phyloP scores from a whole-genome alignment of 2,797 vertebrate species.

The Molossus alvarezi region DNA sequence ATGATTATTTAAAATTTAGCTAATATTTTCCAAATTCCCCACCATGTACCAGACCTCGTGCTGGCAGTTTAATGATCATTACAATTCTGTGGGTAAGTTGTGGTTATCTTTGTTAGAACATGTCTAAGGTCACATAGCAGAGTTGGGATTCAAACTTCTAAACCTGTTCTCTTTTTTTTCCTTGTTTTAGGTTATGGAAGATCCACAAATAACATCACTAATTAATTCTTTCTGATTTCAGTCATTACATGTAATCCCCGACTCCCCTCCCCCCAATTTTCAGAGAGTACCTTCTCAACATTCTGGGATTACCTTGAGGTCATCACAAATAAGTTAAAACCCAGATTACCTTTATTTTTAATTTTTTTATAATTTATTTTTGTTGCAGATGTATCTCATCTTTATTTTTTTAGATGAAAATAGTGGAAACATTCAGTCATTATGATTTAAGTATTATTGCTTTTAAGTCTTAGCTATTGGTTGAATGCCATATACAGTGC shows the following conservation, averaged over 20 bases:
- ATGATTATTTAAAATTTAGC: constrained; percentile 58
- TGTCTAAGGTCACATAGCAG: constrained; percentile 1
- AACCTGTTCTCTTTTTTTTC: constrained; percentile 17
- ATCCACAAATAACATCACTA: background rate
- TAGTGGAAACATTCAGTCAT: constrained; percentile 27
- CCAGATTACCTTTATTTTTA: background rate
- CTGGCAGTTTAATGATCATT: constrained; percentile 58
- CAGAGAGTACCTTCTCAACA: constrained; percentile 24
- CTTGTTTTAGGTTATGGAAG: background rate
- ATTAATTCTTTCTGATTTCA: constrained; percentile 45
- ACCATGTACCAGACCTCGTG: background rate
- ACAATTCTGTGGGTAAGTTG: background rate
- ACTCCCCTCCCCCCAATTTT: background rate
- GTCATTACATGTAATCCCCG: background rate
- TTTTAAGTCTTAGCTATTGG: constrained; percentile 20
- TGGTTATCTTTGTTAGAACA: constrained; percentile 48
- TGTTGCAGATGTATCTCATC: background rate
- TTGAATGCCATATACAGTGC: background rate
- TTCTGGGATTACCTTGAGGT: constrained; percentile 7
- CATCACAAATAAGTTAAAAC: background rate
- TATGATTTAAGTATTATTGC: constrained; percentile 48
- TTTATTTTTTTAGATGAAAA: constrained; percentile 58
- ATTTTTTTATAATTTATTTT: no score
- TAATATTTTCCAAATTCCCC: constrained; percentile 13
- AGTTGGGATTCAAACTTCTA: constrained; percentile 34